phyloP scores from a whole-genome alignment of 2,113 vertebrate species.

The Mystacornis crossleyi region DNA sequence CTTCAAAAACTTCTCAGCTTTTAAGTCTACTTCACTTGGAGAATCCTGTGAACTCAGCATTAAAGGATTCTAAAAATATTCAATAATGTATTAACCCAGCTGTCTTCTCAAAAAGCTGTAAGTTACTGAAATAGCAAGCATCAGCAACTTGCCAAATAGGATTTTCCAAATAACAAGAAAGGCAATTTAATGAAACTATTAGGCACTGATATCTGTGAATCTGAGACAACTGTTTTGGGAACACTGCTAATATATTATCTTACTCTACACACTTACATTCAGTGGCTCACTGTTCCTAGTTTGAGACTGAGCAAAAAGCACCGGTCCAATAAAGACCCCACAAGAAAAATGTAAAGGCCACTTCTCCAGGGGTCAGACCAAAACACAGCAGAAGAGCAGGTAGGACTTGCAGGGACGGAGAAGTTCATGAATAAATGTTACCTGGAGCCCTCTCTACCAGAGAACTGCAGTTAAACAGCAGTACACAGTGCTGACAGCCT shows the following conservation, averaged over 20 bases:
- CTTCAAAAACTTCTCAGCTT: constrained; percentile 35
- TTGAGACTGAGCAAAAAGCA: neutral
- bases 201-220: neutral
- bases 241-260: neutral
- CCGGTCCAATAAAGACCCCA: neutral
- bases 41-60: constrained; percentile 61
- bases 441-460: neutral
- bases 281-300: neutral
- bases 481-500: neutral
- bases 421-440: neutral
- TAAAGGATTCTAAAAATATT: constrained; percentile 61
- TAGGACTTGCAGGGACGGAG: neutral
- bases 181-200: constrained; percentile 31
- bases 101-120: constrained; percentile 24
- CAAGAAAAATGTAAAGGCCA: neutral
- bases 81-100: constrained; percentile 55
- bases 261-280: neutral
- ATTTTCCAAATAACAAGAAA: constrained; percentile 35
- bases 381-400: neutral
- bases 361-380: fast-evolving
- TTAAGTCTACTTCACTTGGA: neutral
- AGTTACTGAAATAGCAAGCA: constrained; percentile 39
- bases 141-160: constrained; percentile 41
- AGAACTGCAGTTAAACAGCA: neutral
- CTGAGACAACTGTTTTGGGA: neutral